Percentiles rank a stretch among this genome's conserved stretches.
Conservation (phyloP, 2,113 vertebrate species). For the Zootoca vivipara region DNA sequence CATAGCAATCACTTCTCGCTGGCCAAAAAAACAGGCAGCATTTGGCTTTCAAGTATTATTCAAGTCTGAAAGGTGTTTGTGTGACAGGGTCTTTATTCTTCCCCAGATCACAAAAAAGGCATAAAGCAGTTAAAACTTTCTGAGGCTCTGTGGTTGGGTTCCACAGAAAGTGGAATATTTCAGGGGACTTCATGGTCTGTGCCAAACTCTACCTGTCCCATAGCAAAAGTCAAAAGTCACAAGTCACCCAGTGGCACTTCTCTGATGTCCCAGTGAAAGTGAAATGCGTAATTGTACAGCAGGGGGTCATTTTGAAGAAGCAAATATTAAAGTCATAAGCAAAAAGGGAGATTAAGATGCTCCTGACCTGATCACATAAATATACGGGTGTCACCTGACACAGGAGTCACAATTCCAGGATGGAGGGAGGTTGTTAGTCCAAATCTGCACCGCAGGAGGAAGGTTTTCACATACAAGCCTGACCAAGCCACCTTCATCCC, state of each 20-base stretch:
- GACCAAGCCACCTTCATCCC: constrained; percentile 38
- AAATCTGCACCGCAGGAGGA: constrained; percentile 36
- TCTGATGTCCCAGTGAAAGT: constrained; percentile 13
- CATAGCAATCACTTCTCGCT: constrained; percentile 63
- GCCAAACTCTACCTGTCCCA: constrained; percentile 42
- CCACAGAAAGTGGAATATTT: not conserved
- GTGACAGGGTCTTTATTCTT: not conserved
- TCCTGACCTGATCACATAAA: constrained; percentile 49
- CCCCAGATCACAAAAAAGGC: not conserved
- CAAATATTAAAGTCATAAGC: constrained; percentile 1
- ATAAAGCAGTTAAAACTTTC: not conserved
- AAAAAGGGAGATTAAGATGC: constrained; percentile 34
- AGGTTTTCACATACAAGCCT: constrained; percentile 32
- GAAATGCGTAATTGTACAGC: constrained; percentile 10
- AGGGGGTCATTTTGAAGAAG: constrained; percentile 41
- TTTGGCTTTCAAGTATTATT: constrained; percentile 43
- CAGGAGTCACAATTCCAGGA: constrained; percentile 14
- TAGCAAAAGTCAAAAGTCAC: constrained; percentile 28
- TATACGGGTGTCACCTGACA: constrained; percentile 23
- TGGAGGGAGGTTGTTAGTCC: not conserved
- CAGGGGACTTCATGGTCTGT: constrained; percentile 33
- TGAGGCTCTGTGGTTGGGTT: not conserved
- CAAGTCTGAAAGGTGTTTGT: not conserved
- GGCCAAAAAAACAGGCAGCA: constrained; percentile 31
- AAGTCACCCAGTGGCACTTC: constrained; percentile 23